These are phyloP conservation scores for Drosophila cyrtoloma DNA, from an alignment of 2,888 invertebrate species.

Conservation along the genomic window DNA sequence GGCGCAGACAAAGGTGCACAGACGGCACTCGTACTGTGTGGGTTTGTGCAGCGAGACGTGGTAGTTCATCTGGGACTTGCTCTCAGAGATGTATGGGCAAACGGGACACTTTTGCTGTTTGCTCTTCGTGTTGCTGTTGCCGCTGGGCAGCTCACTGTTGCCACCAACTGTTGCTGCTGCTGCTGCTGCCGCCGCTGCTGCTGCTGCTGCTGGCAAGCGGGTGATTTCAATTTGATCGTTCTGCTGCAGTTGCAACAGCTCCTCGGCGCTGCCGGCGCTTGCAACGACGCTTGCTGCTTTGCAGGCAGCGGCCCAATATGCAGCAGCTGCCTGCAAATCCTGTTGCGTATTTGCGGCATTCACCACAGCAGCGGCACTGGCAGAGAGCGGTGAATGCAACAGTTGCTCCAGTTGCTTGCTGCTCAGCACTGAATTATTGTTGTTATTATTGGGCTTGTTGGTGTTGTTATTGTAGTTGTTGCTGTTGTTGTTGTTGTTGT, in stretches of 20 bases:
- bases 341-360: slow-evolving; percentile 77
- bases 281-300: slow-evolving; percentile 71
- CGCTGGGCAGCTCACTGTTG: slow-evolving; percentile 6
- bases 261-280: slow-evolving; percentile 65
- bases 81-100: slow-evolving; percentile 94
- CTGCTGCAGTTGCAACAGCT: slow-evolving; percentile 79
- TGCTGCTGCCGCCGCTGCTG: slow-evolving; percentile 5
- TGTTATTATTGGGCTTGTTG: slow-evolving; percentile 38
- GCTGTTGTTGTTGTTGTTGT: slow-evolving; percentile 55
- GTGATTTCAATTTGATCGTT: slow-evolving; percentile 84
- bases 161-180: slow-evolving; percentile 14
- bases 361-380: slow-evolving; percentile 72
- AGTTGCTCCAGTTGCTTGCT: slow-evolving; percentile 72
- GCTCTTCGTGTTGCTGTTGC: slow-evolving; percentile 70
- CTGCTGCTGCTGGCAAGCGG: slow-evolving; percentile 65
- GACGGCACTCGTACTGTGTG: slow-evolving; percentile 89
- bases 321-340: slow-evolving; percentile 80
- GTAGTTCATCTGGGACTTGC: slow-evolving; percentile 93
- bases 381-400: slow-evolving; percentile 72
- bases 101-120: slow-evolving; percentile 92
- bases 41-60: slow-evolving; percentile 93
- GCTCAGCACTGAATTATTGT: slow-evolving; percentile 60
- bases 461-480: slow-evolving; percentile 43
- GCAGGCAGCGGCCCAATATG: slow-evolving; percentile 78
- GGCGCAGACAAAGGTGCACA: slow-evolving; percentile 93